Evolutionary conservation across 1,140 invertebrate genomes (phyloP).

Genomic region (Tetramorium simillimum): DNA sequence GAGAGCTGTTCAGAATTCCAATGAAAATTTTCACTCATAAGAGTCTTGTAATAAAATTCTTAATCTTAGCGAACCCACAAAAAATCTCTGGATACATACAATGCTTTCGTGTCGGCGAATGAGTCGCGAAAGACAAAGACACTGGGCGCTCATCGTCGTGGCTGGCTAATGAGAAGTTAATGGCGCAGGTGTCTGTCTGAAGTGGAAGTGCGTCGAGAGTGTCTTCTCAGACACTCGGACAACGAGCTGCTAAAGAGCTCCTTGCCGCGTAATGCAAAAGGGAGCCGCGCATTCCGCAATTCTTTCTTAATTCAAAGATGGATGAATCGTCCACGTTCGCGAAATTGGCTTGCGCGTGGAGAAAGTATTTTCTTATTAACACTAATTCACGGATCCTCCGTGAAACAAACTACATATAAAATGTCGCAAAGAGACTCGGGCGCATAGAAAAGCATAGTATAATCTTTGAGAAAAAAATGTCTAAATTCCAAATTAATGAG

Average conservation of each 20-base stretch:
- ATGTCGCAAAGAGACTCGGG: not conserved
- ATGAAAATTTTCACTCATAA: not conserved
- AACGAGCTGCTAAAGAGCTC: constrained; percentile 63
- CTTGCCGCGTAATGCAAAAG: constrained; percentile 45
- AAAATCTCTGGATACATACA: constrained; percentile 21
- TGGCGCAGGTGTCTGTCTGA: constrained; percentile 68
- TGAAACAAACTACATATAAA: not conserved
- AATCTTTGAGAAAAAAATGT: not conserved
- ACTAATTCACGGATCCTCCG: not conserved
- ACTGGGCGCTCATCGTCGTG: constrained; percentile 16
- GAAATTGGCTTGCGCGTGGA: constrained; percentile 35
- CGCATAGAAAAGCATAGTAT: not conserved
- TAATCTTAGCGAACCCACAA: constrained; percentile 44
- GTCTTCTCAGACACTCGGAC: constrained; percentile 66
- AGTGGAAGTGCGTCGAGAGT: constrained; percentile 47
- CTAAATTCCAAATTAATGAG: not conserved
- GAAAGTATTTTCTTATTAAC: constrained; percentile 36
- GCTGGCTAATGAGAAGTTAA: constrained; percentile 74
- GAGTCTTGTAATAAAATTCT: constrained; percentile 57
- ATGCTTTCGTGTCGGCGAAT: constrained; percentile 5
- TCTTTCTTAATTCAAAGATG: constrained; percentile 54
- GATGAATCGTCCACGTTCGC: constrained; percentile 18
- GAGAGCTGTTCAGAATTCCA: not conserved
- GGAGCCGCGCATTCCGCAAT: constrained; percentile 25
- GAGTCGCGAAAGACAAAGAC: constrained; percentile 40